Conservation (phyloP, 2,888 invertebrate genomes). For the Patella pellucida region DNA sequence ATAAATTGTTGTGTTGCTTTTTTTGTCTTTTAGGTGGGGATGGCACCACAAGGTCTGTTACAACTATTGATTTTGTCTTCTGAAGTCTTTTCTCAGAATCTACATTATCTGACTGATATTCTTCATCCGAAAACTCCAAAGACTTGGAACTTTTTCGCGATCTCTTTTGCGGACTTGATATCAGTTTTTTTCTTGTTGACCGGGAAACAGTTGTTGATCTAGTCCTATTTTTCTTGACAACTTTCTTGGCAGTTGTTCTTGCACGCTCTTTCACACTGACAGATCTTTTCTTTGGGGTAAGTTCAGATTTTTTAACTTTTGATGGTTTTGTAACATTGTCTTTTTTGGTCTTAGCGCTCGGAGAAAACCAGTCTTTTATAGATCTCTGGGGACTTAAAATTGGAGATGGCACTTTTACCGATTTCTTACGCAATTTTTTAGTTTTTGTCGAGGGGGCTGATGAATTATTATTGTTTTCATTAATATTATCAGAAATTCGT, state of each 20-base stretch:
- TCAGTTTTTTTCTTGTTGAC: too few relatives aligned
- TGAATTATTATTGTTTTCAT: background rate
- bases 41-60: background rate
- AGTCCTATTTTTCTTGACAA: background rate
- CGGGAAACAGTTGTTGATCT: background rate
- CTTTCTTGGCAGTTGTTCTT: background rate
- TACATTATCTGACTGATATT: background rate
- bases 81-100: slow-evolving; percentile 3
- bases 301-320: too few relatives aligned
- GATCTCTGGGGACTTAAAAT: slow-evolving; percentile 29
- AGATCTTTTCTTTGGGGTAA: too few relatives aligned
- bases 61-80: background rate
- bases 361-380: slow-evolving; percentile 36
- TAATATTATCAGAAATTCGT: background rate
- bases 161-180: background rate
- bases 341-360: background rate
- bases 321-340: too few relatives aligned
- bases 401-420: too few relatives aligned
- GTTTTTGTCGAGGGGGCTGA: background rate
- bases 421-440: background rate
- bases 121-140: too few relatives aligned
- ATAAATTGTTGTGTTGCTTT: background rate
- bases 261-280: too few relatives aligned
- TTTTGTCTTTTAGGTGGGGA: slow-evolving; percentile 2
- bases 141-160: slow-evolving; percentile 7